These are phyloP conservation scores for Crotalus tigris DNA, from an alignment of 2,113 vertebrate genomes.

Conservation along the genomic window DNA sequence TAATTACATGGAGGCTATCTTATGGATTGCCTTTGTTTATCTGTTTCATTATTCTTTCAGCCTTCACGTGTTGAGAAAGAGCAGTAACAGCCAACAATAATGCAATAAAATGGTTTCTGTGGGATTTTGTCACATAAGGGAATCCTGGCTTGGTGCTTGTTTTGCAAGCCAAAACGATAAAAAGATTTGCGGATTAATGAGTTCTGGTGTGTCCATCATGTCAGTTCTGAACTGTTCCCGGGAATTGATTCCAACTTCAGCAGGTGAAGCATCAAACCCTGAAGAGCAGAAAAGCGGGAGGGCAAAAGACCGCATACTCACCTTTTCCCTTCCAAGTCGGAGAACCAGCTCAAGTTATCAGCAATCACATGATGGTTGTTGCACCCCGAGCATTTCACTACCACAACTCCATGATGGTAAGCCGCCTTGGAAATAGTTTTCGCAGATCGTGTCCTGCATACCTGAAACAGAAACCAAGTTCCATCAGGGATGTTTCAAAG, in stretches of 20 bases:
- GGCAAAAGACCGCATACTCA: constrained; percentile 48
- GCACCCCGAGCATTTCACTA: constrained; percentile 88
- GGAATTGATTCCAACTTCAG: not conserved
- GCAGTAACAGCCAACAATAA: not conserved
- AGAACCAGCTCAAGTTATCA: constrained; percentile 94
- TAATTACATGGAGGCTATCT: not conserved
- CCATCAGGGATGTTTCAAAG: not conserved
- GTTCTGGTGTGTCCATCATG: not conserved
- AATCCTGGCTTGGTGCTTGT: not conserved
- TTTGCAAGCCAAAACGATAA: not conserved
- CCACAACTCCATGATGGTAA: constrained; percentile 88
- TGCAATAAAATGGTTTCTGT: not conserved
- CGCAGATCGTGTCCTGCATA: constrained; percentile 82
- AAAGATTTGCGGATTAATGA: not conserved
- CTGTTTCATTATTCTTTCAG: not conserved
- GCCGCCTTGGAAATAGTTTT: constrained; percentile 86
- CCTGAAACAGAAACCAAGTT: constrained; percentile 64
- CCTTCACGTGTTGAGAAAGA: not conserved
- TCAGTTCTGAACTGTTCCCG: not conserved
- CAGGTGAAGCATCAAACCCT: not conserved
- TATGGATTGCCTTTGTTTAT: not conserved
- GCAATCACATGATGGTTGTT: constrained; percentile 89
- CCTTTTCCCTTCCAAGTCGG: constrained; percentile 89
- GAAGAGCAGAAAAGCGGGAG: not conserved
- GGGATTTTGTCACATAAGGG: not conserved